Percentiles rank a stretch among this genome's conserved stretches.
These are phyloP conservation scores for Garrulus glandarius DNA, from an alignment of 2,797 vertebrate species.

Conservation along the genomic window DNA sequence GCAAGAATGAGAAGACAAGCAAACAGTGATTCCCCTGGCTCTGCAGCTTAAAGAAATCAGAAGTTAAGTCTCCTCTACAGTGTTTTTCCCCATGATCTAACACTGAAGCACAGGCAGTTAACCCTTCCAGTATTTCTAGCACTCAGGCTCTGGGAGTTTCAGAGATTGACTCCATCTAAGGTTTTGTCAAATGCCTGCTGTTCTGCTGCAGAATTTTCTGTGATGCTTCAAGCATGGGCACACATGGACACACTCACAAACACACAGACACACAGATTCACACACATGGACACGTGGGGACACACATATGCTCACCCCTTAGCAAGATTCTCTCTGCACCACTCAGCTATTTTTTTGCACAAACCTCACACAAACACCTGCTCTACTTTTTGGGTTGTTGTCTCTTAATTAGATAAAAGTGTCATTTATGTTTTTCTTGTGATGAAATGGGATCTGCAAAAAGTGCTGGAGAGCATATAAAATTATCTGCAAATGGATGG, in stretches of 20 bases:
- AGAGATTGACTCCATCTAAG: background rate
- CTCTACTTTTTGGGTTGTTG: background rate
- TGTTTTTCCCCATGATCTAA: background rate
- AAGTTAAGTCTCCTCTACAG: background rate
- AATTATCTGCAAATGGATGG: background rate
- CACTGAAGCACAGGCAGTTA: background rate
- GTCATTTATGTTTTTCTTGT: background rate
- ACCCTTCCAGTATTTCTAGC: background rate
- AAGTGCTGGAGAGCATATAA: background rate
- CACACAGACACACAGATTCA: background rate
- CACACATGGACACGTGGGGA: no score
- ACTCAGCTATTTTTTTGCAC: background rate
- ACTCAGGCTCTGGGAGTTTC: background rate
- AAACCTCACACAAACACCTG: background rate
- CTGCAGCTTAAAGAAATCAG: background rate
- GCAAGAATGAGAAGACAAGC: background rate
- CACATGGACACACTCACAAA: rapidly evolving
- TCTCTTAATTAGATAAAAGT: background rate
- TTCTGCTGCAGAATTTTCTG: background rate
- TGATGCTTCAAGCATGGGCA: background rate
- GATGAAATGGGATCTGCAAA: background rate
- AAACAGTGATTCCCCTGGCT: background rate
- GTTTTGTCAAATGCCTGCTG: background rate
- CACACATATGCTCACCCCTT: rapidly evolving
- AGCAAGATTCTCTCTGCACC: background rate